These are phyloP conservation scores for Myzus persicae DNA, from an alignment of 1,140 invertebrate species.

Conservation along the genomic window DNA sequence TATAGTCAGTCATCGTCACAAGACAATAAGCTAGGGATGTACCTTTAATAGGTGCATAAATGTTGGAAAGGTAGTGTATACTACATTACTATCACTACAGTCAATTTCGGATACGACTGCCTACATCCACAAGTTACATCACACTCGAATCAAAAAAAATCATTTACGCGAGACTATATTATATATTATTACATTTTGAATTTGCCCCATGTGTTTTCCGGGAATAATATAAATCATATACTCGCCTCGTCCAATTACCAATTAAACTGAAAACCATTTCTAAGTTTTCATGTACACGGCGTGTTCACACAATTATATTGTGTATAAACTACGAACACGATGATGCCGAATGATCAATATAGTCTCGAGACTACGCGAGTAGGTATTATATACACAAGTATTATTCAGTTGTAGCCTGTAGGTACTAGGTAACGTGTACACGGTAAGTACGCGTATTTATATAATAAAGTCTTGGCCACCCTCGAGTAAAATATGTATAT, in stretches of 20 bases:
- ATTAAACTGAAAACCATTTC: conserved; percentile 5
- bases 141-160: neutral
- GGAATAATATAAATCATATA: neutral
- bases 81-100: too few species aligned
- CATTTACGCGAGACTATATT: neutral
- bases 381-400: neutral
- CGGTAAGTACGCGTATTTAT: neutral
- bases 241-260: neutral
- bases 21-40: too few species aligned
- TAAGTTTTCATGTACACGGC: neutral
- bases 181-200: neutral
- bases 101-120: too few species aligned
- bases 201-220: neutral
- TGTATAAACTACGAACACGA: neutral
- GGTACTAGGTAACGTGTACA: too few species aligned
- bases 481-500: neutral
- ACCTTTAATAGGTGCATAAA: too few species aligned
- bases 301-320: neutral
- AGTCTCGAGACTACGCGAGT: neutral
- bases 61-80: too few species aligned
- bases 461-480: neutral
- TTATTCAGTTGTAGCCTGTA: neutral
- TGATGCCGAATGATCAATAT: neutral
- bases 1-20: too few species aligned
- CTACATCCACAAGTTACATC: too few species aligned